Conservation (phyloP, 2,797 vertebrate genomes). For the Pogonophryne albipinna region DNA sequence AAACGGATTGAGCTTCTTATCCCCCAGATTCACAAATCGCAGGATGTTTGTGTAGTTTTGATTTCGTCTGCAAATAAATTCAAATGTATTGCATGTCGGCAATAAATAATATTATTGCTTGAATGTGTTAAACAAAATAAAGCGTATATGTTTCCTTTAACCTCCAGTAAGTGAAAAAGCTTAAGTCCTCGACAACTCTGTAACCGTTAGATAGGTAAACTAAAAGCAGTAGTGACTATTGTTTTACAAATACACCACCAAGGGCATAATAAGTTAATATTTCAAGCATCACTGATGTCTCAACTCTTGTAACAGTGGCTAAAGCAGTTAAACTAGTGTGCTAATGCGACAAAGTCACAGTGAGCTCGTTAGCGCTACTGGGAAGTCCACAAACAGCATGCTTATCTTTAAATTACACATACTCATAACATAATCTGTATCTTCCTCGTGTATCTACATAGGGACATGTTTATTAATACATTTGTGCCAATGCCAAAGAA, state of each 20-base stretch:
- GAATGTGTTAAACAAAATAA: neutral
- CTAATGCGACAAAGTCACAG: too few relatives aligned
- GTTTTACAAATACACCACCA: too few relatives aligned
- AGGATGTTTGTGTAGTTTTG: constrained; percentile 96
- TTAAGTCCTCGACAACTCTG: neutral
- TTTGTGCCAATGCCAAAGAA: too few relatives aligned
- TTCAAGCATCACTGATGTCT: too few relatives aligned
- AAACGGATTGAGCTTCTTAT: constrained; percentile 95
- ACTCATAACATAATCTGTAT: neutral
- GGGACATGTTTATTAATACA: too few relatives aligned
- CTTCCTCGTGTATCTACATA: neutral
- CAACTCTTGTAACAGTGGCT: too few relatives aligned
- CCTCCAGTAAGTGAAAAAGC: neutral
- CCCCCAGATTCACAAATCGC: constrained; percentile 94
- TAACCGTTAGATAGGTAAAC: neutral
- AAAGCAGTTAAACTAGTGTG: too few relatives aligned
- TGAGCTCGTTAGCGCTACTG: too few relatives aligned
- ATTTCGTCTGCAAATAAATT: constrained; percentile 88
- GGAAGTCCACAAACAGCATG: too few relatives aligned
- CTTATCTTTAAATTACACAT: neutral
- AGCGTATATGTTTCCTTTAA: neutral
- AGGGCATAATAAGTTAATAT: neutral
- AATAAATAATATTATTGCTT: neutral
- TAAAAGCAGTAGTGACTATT: neutral
- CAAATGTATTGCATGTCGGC: neutral